These are phyloP conservation scores for Dryas iulia DNA, from an alignment of 1,140 invertebrate genomes.

Conservation along the genomic window DNA sequence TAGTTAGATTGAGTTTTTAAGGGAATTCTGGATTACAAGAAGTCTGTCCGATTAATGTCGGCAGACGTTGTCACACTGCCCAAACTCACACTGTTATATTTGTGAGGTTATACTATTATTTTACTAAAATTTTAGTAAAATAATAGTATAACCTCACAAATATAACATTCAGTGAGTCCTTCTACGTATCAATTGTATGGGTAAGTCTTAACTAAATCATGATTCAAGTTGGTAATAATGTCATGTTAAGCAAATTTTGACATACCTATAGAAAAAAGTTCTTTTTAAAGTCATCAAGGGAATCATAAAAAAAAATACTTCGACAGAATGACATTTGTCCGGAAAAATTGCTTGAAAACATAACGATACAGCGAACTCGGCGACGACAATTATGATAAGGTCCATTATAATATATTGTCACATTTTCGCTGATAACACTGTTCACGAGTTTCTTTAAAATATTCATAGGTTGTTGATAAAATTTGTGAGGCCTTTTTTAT, in stretches of 20 bases:
- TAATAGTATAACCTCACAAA: too few relatives aligned
- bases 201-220: too few relatives aligned
- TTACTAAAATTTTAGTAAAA: too few relatives aligned
- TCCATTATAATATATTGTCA: neutral
- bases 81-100: too few relatives aligned
- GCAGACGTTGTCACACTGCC: too few relatives aligned
- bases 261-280: too few relatives aligned
- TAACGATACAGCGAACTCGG: neutral
- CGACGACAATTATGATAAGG: conserved; percentile 7
- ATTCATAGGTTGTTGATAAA: neutral
- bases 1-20: too few relatives aligned
- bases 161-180: too few relatives aligned
- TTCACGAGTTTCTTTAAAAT: neutral
- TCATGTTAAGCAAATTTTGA: neutral
- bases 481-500: neutral
- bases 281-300: neutral
- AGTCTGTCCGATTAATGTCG: too few relatives aligned
- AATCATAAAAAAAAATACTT: neutral
- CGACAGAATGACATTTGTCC: neutral
- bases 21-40: too few relatives aligned
- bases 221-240: neutral
- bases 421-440: neutral
- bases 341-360: neutral
- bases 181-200: too few relatives aligned
- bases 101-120: too few relatives aligned